phyloP scores from a whole-genome alignment of 1,140 invertebrate species.

The Ladona fulva region DNA sequence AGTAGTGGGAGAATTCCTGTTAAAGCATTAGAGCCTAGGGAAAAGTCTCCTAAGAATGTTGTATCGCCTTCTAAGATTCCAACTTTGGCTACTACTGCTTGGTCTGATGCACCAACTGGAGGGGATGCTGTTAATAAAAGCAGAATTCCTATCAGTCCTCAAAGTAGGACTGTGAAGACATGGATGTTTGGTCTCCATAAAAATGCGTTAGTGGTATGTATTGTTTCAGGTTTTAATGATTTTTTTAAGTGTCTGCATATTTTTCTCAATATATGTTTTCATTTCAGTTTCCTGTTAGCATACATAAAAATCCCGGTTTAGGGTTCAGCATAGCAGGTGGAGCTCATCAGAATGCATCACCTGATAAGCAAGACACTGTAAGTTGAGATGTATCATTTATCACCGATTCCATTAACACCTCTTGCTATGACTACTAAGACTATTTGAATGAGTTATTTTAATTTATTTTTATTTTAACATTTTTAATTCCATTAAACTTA shows the following conservation, averaged over 20 bases:
- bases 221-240: slow-evolving; percentile 16
- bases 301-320: slow-evolving; percentile 38
- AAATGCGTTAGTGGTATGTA: slow-evolving; percentile 46
- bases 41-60: neutral
- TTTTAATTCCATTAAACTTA: too few relatives aligned
- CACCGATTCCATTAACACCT: too few relatives aligned
- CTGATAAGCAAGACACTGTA: slow-evolving; percentile 21
- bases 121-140: slow-evolving; percentile 21
- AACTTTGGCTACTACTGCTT: neutral
- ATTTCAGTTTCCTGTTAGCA: slow-evolving; percentile 39
- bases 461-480: too few relatives aligned
- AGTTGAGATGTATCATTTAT: too few relatives aligned
- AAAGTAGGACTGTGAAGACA: slow-evolving; percentile 31
- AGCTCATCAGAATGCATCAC: slow-evolving; percentile 25
- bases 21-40: neutral
- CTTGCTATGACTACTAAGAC: too few relatives aligned
- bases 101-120: neutral
- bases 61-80: neutral
- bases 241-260: slow-evolving; percentile 30
- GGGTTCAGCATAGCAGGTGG: slow-evolving; percentile 40
- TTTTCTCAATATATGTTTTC: slow-evolving; percentile 25
- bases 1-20: neutral
- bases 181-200: slow-evolving; percentile 53
- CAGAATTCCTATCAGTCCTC: slow-evolving; percentile 16
- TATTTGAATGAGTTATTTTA: too few relatives aligned